These are phyloP conservation scores for Spodoptera littoralis DNA, from an alignment of 2,888 invertebrate species.

Conservation along the genomic window DNA sequence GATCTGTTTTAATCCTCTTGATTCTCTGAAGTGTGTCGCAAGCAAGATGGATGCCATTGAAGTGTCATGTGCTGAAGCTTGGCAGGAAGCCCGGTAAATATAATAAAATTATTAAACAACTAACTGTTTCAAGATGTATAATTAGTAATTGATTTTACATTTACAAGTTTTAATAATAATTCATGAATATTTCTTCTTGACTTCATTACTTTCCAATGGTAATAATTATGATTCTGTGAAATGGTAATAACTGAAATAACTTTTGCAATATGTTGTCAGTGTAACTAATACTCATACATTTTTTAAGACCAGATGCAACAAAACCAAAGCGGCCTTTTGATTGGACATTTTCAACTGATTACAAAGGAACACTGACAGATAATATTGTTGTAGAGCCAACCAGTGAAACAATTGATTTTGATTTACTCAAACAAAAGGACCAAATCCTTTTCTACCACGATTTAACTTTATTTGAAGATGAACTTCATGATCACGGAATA, in stretches of 20 bases:
- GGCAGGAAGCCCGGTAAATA: conserved; percentile 95
- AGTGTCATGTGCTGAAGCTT: conserved; percentile 96
- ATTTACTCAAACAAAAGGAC: conserved; percentile 95
- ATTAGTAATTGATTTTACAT: too few relatives aligned
- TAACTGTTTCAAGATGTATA: too few relatives aligned
- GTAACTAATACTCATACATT: conserved; percentile 13
- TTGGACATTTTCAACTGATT: conserved; percentile 99
- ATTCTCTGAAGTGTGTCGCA: conserved; percentile 95
- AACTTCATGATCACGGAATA: conserved; percentile 98
- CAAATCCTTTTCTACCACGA: conserved; percentile 98
- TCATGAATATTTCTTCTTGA: too few relatives aligned
- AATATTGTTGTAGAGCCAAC: conserved; percentile 90
- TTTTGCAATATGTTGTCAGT: background rate
- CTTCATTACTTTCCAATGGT: too few relatives aligned
- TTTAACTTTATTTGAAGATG: conserved; percentile 98
- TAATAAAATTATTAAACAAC: background rate
- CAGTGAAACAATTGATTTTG: conserved; percentile 94
- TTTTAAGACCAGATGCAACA: conserved; percentile 91
- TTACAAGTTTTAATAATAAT: too few relatives aligned
- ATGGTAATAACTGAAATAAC: too few relatives aligned
- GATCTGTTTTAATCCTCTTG: conserved; percentile 96
- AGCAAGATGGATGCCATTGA: conserved; percentile 92
- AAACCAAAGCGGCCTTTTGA: conserved; percentile 97
- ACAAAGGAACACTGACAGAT: conserved; percentile 93
- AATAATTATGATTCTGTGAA: too few relatives aligned